Evolutionary conservation across 2,888 invertebrate species (phyloP), one percentile per base, ranked within the genome.

Genomic region (Belgica antarctica): DNA sequence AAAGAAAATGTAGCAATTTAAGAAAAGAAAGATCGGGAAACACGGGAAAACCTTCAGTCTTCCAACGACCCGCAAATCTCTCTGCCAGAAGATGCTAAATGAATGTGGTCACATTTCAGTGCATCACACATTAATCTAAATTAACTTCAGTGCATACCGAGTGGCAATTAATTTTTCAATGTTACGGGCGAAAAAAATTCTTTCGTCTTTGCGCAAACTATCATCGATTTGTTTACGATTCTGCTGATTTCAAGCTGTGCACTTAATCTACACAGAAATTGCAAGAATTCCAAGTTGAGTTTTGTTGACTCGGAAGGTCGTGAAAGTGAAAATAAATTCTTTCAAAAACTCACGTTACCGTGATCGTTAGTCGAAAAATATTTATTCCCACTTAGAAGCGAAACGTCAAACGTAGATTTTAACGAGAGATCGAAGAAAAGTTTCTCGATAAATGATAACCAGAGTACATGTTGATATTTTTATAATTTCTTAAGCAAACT

Each of bases 111-210:
- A 52, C 52, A 52, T 52, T 52, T 17, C 52, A 22, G 52, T 52
- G 52, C 52, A 52, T 52, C 52, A 3, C 52, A 22, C 52, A 52
- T 52, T 52, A 52, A 52, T 52, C 52, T 52, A 5, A 52, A 22
- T 3, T 52, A 52, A 52, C 22, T 52, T 22, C 4, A 52, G 22
- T 19, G 52, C 52, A 52, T 52, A 22, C 2, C 22, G 22, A 52
- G 22, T 52, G 22, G 22, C 52, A 52, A 52, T 22, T 52, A 52
- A 22, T 12, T 52, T 41, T 52, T 52, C 52, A 52, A 52, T 52
- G 52, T 22, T 52, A 22, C 17, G 19, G 19, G 15, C 15, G 17
- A 52, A n/a, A 22, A 8, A 52, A 52, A 19, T 52, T 19, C 22
- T 52, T 52, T 52, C 12, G 19, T 5, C 15, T 52, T 52, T 52